These are phyloP conservation scores for Sciurus vulgaris DNA, from an alignment of 2,797 vertebrate genomes.

Conservation along the genomic window DNA sequence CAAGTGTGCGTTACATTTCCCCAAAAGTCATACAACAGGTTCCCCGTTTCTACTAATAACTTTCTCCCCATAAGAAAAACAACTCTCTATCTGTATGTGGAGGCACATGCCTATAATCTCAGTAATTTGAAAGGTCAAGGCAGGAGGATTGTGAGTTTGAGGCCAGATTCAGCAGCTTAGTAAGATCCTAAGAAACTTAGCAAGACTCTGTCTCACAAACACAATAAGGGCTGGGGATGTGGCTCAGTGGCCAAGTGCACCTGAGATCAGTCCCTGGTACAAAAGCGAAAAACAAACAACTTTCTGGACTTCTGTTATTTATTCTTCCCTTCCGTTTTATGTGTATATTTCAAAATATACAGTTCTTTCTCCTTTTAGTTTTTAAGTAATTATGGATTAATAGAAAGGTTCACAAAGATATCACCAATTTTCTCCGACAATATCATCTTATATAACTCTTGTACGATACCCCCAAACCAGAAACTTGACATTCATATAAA, in stretches of 20 bases:
- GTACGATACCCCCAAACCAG: background rate
- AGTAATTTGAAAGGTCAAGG: too few relatives aligned
- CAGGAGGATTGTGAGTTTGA: too few relatives aligned
- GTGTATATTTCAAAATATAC: background rate
- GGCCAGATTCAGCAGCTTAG: too few relatives aligned
- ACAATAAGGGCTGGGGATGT: too few relatives aligned
- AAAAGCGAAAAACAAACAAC: too few relatives aligned
- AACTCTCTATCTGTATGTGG: too few relatives aligned
- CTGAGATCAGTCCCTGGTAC: too few relatives aligned
- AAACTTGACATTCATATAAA: background rate
- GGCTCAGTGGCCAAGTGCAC: too few relatives aligned
- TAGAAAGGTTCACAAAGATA: background rate
- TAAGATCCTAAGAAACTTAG: too few relatives aligned
- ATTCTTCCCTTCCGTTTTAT: background rate
- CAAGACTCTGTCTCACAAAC: too few relatives aligned
- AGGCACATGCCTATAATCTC: too few relatives aligned
- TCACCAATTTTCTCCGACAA: background rate
- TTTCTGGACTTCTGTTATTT: background rate
- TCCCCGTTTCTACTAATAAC: background rate
- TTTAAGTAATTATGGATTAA: background rate
- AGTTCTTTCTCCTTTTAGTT: background rate
- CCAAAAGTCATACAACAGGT: background rate
- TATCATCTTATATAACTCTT: background rate
- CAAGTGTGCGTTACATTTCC: background rate
- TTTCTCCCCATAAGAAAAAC: background rate